phyloP scores from a whole-genome alignment of 2,113 vertebrate species.

The Callithrix jacchus region DNA sequence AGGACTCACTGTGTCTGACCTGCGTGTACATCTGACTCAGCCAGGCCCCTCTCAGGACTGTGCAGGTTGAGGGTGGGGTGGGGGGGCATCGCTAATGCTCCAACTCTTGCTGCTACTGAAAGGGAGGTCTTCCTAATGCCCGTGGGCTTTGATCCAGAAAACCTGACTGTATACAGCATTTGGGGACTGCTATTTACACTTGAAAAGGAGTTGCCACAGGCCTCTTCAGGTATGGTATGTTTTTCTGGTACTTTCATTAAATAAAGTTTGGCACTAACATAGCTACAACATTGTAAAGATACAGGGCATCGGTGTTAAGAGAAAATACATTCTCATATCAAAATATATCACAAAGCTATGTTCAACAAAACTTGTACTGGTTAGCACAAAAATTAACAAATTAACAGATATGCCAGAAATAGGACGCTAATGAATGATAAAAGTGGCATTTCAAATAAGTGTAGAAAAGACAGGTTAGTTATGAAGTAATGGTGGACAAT shows the following conservation, averaged over 20 bases:
- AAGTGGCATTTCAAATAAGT: conserved; percentile 37
- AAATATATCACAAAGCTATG: background rate
- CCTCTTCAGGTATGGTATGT: background rate
- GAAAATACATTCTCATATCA: background rate
- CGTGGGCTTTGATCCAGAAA: background rate
- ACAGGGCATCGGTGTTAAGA: background rate
- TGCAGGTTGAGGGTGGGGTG: background rate
- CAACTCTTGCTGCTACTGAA: background rate
- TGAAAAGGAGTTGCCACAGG: background rate
- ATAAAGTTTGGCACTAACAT: background rate
- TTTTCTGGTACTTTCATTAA: background rate
- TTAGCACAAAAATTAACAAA: background rate
- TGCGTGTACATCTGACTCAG: accelerated
- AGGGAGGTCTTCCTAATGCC: background rate
- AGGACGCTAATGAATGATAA: background rate
- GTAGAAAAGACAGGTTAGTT: background rate
- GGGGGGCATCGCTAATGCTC: background rate
- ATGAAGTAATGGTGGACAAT: background rate
- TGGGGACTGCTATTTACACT: background rate
- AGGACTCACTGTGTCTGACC: too few species aligned
- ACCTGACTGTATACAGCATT: background rate
- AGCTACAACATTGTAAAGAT: background rate
- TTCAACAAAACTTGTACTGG: background rate
- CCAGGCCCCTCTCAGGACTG: background rate
- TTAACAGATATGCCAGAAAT: background rate